Base-by-base conservation (phyloP, 2,113 vertebrate genomes). In the Sakesphorus luctuosus region DNA sequence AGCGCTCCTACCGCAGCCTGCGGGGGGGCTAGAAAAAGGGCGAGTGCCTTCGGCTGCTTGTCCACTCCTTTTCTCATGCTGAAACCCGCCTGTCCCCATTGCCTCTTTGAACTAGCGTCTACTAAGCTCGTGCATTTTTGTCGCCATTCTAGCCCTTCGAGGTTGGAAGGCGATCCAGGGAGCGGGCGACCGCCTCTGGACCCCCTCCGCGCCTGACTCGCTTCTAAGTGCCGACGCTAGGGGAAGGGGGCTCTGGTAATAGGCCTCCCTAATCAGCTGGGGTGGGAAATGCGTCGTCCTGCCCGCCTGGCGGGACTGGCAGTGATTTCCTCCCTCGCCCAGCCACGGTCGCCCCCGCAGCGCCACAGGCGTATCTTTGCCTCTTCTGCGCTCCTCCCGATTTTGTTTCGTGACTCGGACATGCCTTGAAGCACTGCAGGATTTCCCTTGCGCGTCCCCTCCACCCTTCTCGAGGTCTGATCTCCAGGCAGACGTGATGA, bases 141-240 rank as follows among this genome's bases (percentile, higher is more conserved):
- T 3, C 20, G 12, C 26, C 38, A 40, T 16, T 7, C 12, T 25
- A 20, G 9, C 17, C 10, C 63, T 66, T 66, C 20, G 8, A 28
- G 18, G 6, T 9, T 62, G 52, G n/a, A 56, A 66, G 4, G 18
- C 5, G 13, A 18, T 13, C 12, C 2, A 8, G 29, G 28, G 8
- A 10, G 4, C 6, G 40, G 21, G 24, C 0, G 3, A 38, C 24
- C 5, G 18, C 18, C 36, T 84, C 18, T 67, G 12, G 12, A 3
- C 8, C 8, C 43, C 10, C n/a, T 10, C 10, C 13, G 3, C 2
- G 3, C 7, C 24, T 6, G 14, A 11, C 28, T n/a, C 24, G 1
- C 17, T 65, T 38, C 67, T 69, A 4, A 79, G 29, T 7, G 3
- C n/a, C n/a, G 52, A 3, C 10, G 2, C 47, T 43, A 43, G 14